These are phyloP conservation scores for Oscheius onirici DNA, from an alignment of 2,888 invertebrate genomes.

Conservation along the genomic window DNA sequence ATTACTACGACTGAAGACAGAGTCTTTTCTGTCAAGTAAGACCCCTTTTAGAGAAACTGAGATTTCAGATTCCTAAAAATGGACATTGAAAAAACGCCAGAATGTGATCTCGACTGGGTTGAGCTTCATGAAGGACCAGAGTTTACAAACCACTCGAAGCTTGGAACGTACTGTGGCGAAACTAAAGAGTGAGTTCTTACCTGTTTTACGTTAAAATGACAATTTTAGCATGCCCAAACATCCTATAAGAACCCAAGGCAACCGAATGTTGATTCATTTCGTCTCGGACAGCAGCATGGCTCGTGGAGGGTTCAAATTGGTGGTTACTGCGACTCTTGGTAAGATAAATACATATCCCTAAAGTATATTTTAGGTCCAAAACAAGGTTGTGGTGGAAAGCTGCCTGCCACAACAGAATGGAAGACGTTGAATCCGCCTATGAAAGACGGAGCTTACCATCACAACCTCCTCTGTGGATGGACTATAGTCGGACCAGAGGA, in stretches of 20 bases:
- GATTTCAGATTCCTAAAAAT: conserved; percentile 58
- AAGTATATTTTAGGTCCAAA: conserved; percentile 45
- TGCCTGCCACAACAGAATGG: conserved; percentile 59
- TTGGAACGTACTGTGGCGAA: conserved; percentile 61
- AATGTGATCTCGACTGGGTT: conserved; percentile 62
- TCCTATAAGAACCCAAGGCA: conserved; percentile 41
- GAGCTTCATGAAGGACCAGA: conserved; percentile 59
- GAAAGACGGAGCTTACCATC: conserved; percentile 49
- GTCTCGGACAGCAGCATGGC: conserved; percentile 57
- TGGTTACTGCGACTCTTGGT: conserved; percentile 61
- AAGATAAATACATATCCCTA: neutral
- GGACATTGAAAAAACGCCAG: conserved; percentile 40
- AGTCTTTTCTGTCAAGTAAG: conserved; percentile 55
- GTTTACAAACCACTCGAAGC: conserved; percentile 27
- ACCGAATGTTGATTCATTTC: conserved; percentile 56
- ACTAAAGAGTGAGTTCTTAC: conserved; percentile 9
- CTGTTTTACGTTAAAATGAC: neutral
- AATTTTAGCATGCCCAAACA: conserved; percentile 49
- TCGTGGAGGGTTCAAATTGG: conserved; percentile 60
- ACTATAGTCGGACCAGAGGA: conserved; percentile 44
- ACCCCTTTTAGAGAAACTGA: neutral
- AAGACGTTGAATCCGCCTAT: conserved; percentile 56
- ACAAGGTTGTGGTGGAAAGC: conserved; percentile 66
- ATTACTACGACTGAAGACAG: conserved; percentile 59
- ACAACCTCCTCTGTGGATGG: conserved; percentile 65